Base-by-base conservation (phyloP, 1,140 invertebrate species). In the Drosophila gunungcola region DNA sequence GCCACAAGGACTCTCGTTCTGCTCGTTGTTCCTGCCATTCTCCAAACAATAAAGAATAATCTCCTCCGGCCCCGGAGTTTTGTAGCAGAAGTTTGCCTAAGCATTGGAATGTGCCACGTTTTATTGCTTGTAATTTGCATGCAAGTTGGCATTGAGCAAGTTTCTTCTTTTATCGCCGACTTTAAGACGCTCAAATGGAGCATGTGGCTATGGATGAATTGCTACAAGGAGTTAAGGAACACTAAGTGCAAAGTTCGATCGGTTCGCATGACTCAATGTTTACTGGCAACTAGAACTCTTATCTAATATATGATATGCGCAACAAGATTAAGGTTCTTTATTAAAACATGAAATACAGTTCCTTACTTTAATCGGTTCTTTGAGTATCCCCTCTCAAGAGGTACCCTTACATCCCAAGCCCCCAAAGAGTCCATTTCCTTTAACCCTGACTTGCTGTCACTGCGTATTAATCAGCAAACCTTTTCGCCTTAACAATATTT, bases 21-120 rank as follows among this genome's bases (percentile, higher is more conserved):
- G 56, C 58, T 65, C 41, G 39, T 54, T 53, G 29, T 42, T 42
- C 9, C 46, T 49, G 55, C 29, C 65, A 48, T 65, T 54, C 61
- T 89, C 84, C 78, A 80, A 89, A 89, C 84, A 89, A 89, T 89
- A 89, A 89, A 89, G 84, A 89, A 89, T 89, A 89, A 89, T 89
- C 84, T 83, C 68, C 61, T 73, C 63, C 67, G 73, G 80, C 52
- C 42, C 58, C 68, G 55, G 55, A 58, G 55, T 11, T 42, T 43
- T 67, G 63, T 68, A 53, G 80, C 67, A 49, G 51, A 86, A 86
- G 82, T 86, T 88, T 75, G 74, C 51, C 57, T 70, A 75, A 80
- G 81, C 80, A 62, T 80, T 48, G 64, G 76, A 58, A 67, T 75
- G 68, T 86, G 77, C 85, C 73, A 78, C 77, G 84, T 89, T 89